Evolutionary conservation across 1,140 invertebrate genomes (phyloP).

Genomic region (Papilio polyxenes): DNA sequence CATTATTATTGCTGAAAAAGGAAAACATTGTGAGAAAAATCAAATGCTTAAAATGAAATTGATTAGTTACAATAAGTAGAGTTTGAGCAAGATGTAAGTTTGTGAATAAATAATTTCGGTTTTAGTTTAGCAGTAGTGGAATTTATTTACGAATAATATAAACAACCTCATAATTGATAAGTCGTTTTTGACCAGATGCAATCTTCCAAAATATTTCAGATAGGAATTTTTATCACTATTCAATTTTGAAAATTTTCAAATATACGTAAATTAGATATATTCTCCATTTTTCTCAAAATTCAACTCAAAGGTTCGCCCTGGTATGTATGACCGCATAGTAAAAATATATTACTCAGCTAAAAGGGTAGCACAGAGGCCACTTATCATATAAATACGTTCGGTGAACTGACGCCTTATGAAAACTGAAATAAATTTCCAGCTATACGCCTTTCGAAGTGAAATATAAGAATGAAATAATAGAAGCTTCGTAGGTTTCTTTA

Average conservation of each 20-base stretch:
- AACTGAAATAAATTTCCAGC: constrained; percentile 37
- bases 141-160: too few species aligned
- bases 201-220: too few species aligned
- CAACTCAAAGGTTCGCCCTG: background rate
- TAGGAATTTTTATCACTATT: too few species aligned
- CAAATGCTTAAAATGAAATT: too few species aligned
- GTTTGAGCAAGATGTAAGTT: too few species aligned
- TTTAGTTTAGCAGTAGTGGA: too few species aligned
- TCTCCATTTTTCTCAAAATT: background rate
- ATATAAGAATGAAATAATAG: constrained; percentile 28
- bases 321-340: constrained; percentile 19
- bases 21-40: too few species aligned
- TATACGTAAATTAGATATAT: background rate
- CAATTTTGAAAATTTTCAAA: background rate
- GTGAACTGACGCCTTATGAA: constrained; percentile 36
- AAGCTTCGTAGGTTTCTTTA: background rate
- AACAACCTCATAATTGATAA: too few species aligned
- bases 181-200: too few species aligned
- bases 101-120: too few species aligned
- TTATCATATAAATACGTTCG: constrained; percentile 40
- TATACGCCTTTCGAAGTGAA: constrained; percentile 24
- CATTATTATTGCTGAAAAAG: background rate
- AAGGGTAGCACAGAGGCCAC: constrained; percentile 36
- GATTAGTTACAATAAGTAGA: too few species aligned
- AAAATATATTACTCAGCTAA: constrained; percentile 28